A percentile compares a stretch with the other conserved stretches of the same genome.
Conservation (phyloP, 2,113 vertebrate genomes). For the Eretmochelys imbricata region DNA sequence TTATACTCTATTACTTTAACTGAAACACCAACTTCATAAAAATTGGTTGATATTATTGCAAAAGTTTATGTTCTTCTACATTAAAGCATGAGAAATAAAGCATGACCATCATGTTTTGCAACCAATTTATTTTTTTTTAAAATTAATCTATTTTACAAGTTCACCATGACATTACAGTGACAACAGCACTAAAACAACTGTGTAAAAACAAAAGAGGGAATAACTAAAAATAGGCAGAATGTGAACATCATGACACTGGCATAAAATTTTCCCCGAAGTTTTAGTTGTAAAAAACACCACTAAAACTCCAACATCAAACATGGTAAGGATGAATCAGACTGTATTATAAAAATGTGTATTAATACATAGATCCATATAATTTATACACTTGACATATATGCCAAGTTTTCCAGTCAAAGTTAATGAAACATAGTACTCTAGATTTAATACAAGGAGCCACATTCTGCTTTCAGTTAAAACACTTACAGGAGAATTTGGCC, state of each 20-base stretch:
- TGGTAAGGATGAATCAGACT: slow-evolving; percentile 62
- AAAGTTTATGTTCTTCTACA: slow-evolving; percentile 62
- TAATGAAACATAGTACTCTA: not conserved
- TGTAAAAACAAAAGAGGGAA: slow-evolving; percentile 53
- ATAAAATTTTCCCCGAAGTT: slow-evolving; percentile 61
- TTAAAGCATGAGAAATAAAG: slow-evolving; percentile 69
- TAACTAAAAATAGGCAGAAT: slow-evolving; percentile 72
- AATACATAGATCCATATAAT: not conserved
- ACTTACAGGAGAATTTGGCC: not conserved
- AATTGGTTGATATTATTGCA: slow-evolving; percentile 54
- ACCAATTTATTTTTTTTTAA: slow-evolving; percentile 70
- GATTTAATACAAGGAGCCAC: not conserved
- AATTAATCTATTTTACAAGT: slow-evolving; percentile 70
- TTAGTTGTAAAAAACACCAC: slow-evolving; percentile 59
- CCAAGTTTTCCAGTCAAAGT: not conserved
- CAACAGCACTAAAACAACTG: slow-evolving; percentile 64
- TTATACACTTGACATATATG: not conserved
- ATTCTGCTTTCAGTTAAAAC: not conserved
- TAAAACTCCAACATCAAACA: slow-evolving; percentile 46
- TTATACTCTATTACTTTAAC: slow-evolving; percentile 24
- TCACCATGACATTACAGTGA: slow-evolving; percentile 75
- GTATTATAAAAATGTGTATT: slow-evolving; percentile 38
- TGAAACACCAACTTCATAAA: slow-evolving; percentile 58
- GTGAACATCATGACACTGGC: slow-evolving; percentile 55
- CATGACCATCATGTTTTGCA: slow-evolving; percentile 75